Conservation (phyloP, 2,888 invertebrate genomes). For the Chymomyza caudatula region DNA sequence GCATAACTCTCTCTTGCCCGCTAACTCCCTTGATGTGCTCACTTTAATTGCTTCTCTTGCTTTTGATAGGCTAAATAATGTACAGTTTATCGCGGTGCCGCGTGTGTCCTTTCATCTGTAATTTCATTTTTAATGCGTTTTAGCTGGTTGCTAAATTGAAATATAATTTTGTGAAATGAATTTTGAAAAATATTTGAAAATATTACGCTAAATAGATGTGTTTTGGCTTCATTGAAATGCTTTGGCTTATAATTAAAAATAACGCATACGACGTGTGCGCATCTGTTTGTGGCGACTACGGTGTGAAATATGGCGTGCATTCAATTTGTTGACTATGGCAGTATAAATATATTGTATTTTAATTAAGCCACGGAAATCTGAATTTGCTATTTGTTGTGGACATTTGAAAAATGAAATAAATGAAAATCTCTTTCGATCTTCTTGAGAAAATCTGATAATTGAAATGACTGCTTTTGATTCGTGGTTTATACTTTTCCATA, state of each 20-base stretch:
- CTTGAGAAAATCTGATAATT: too few relatives aligned
- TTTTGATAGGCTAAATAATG: conserved; percentile 65
- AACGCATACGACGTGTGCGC: conserved; percentile 34
- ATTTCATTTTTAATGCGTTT: conserved; percentile 33
- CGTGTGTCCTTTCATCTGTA: conserved; percentile 3
- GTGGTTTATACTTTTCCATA: too few relatives aligned
- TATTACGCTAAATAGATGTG: neutral
- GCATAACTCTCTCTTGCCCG: conserved; percentile 25
- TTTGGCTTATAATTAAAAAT: conserved; percentile 46
- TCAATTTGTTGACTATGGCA: too few relatives aligned
- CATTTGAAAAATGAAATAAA: neutral
- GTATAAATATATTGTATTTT: too few relatives aligned
- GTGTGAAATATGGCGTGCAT: neutral
- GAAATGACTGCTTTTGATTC: too few relatives aligned
- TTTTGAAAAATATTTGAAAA: conserved; percentile 16
- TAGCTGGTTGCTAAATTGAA: conserved; percentile 50
- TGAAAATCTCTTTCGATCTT: too few relatives aligned
- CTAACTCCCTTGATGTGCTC: too few relatives aligned
- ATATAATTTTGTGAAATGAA: conserved; percentile 52
- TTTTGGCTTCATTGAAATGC: neutral
- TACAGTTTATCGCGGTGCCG: conserved; percentile 49
- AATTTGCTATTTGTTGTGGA: neutral
- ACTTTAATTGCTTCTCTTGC: conserved; percentile 61
- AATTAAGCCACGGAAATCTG: neutral
- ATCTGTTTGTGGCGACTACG: neutral